Evolutionary conservation across 1,140 invertebrate genomes (phyloP), one percentile per base, ranked within the genome.

Genomic region (Drosophila sucinea): DNA sequence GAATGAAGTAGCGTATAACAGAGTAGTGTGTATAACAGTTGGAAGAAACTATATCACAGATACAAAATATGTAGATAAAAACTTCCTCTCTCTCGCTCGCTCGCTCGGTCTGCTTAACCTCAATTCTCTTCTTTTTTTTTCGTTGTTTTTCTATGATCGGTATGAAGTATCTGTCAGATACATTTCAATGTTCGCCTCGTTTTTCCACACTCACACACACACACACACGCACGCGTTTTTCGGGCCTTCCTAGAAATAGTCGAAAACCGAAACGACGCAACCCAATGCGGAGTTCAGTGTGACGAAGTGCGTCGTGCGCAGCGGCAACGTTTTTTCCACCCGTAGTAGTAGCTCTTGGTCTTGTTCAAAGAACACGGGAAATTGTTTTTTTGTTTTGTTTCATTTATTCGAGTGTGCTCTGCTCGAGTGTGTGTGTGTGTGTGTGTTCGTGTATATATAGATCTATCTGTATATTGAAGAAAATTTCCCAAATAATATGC

Each of bases 231-330:
- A 57, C 33, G 58, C 44, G 51, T 71, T 80, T 71, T 86, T 77
- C 70, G 82, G 82, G 66, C 44, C 69, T 90, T 91, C 89, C 89
- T 89, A 89, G 89, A 91, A 91, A 89, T 90, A 90, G 89, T 89
- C 32, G 82, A 83, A 90, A 38, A 38, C 35, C 35, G 35, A 51
- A 51, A 41, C 40, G 11, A 90, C 83, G 80, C 83, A 90, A 83
- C 68, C 44, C 44, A 51, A 10, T 23, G 71, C 76, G 60, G 66
- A 84, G 69, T 90, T 82, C 81, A 91, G 89, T 91, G 66, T 78
- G 81, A 70, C 79, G 68, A 73, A 91, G 89, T 91, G 81, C 89
- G 89, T 91, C 81, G 83, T 91, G 87, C 87, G 87, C 85, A 90
- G 83, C 83, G 87, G 84, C 84, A 89, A 74, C 84, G 85, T 89